Evolutionary conservation across 2,797 vertebrate genomes (phyloP).

Genomic region (Diplodus sargus): DNA sequence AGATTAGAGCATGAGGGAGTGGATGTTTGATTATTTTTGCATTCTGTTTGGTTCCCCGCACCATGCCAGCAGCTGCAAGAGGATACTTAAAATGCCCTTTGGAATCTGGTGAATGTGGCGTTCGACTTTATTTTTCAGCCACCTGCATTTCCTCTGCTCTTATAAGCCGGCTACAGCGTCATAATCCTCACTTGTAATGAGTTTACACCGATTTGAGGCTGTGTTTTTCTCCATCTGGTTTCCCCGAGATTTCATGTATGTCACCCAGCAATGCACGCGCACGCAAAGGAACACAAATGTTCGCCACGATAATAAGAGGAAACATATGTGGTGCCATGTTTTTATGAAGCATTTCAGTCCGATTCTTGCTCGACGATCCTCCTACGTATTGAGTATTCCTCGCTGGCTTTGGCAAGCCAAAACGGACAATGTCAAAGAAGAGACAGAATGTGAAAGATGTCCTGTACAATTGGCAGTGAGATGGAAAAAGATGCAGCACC

Average conservation of each 20-base stretch:
- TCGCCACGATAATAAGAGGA: background rate
- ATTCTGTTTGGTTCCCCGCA: slow-evolving; percentile 67
- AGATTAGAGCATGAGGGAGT: slow-evolving; percentile 77
- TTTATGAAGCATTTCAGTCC: slow-evolving; percentile 49
- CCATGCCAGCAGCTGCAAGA: slow-evolving; percentile 59
- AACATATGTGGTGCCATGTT: background rate
- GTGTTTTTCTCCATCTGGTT: slow-evolving; percentile 21
- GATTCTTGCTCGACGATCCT: slow-evolving; percentile 16
- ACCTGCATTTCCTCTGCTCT: slow-evolving; percentile 37
- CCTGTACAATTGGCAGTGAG: slow-evolving; percentile 76
- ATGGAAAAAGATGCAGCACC: slow-evolving; percentile 76
- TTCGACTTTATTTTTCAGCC: slow-evolving; percentile 59
- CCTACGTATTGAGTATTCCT: slow-evolving; percentile 58
- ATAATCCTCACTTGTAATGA: slow-evolving; percentile 53
- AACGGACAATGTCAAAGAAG: slow-evolving; percentile 73
- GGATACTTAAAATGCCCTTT: slow-evolving; percentile 71
- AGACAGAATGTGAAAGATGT: slow-evolving; percentile 75
- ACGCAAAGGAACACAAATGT: background rate
- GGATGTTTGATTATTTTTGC: slow-evolving; percentile 79
- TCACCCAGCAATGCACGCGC: background rate
- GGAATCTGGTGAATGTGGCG: slow-evolving; percentile 60
- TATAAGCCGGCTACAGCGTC: slow-evolving; percentile 32
- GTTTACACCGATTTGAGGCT: slow-evolving; percentile 40
- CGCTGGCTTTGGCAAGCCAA: slow-evolving; percentile 56
- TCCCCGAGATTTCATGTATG: background rate